Percentiles rank a stretch among this genome's conserved stretches.
These are phyloP conservation scores for Ctenopoma kingsleyae DNA, from an alignment of 2,797 vertebrate genomes.

Conservation along the genomic window DNA sequence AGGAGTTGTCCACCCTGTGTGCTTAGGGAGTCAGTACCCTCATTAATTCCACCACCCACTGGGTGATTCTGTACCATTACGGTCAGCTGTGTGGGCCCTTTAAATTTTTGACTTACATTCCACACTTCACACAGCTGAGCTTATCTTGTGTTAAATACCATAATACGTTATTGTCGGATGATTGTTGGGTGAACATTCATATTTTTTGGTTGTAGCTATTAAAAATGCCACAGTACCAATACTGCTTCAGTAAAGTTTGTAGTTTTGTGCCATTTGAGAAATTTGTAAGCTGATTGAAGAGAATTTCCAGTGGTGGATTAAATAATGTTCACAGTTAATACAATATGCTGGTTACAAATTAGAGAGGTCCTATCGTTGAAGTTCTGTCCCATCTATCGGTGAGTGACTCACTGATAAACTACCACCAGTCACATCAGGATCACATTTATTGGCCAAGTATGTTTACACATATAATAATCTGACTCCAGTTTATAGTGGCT, in stretches of 20 bases:
- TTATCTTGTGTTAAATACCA: conserved; percentile 14
- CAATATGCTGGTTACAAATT: too few species aligned
- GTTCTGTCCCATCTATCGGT: not conserved
- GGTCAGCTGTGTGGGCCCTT: conserved; percentile 28
- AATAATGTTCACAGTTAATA: not conserved
- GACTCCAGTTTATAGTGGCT: too few species aligned
- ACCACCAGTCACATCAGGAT: too few species aligned
- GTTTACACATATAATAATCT: too few species aligned
- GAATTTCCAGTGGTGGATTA: not conserved
- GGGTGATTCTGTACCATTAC: conserved; percentile 35
- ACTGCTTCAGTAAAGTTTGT: not conserved
- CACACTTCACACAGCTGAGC: conserved; percentile 18
- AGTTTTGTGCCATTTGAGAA: not conserved
- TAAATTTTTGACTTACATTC: conserved; percentile 39
- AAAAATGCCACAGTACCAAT: not conserved
- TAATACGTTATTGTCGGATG: not conserved
- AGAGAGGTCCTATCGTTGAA: not conserved
- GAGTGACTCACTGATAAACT: too few species aligned
- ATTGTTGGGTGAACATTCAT: conserved; percentile 6
- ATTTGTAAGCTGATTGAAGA: not conserved
- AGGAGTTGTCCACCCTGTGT: conserved; percentile 27
- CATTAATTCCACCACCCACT: conserved; percentile 76
- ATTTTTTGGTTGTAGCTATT: conserved; percentile 12
- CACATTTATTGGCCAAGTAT: not conserved
- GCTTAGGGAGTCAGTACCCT: conserved; percentile 58